Conservation (phyloP, 2,113 vertebrate genomes). For the Romanogobio albipinnatus region DNA sequence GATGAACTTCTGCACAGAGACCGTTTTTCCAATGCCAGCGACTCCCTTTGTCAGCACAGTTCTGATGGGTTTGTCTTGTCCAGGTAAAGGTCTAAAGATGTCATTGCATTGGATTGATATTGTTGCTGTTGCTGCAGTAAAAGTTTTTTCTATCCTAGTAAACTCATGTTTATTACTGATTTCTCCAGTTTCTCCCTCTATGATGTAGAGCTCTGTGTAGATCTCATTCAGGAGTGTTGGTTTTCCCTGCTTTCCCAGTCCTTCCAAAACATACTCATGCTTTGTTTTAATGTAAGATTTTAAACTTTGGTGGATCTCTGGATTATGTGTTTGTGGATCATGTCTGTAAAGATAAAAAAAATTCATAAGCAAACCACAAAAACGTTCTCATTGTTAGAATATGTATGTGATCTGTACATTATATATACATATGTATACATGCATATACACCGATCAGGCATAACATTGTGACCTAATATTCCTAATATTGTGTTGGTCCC, state of each 20-base stretch:
- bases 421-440: no score
- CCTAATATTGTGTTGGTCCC: no score
- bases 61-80: conserved; percentile 11
- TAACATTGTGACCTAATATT: no score
- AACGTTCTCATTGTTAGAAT: background rate
- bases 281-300: background rate
- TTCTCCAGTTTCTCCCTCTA: background rate
- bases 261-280: conserved; percentile 28
- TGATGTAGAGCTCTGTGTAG: conserved; percentile 49
- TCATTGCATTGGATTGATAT: conserved; percentile 29
- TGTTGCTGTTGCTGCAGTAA: background rate
- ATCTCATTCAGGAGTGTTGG: conserved; percentile 26
- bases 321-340: background rate
- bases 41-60: no score
- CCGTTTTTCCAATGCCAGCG: no score
- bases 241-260: conserved; percentile 14
- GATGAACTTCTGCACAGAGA: no score
- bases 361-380: background rate
- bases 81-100: conserved; percentile 32
- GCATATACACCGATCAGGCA: no score
- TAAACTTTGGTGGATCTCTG: background rate
- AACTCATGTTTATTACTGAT: conserved; percentile 9
- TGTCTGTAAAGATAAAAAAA: background rate
- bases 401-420: background rate
- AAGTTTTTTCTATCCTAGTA: background rate